Evolutionary conservation across 1,140 invertebrate species (phyloP).

Genomic region (Glossosoma conforme): DNA sequence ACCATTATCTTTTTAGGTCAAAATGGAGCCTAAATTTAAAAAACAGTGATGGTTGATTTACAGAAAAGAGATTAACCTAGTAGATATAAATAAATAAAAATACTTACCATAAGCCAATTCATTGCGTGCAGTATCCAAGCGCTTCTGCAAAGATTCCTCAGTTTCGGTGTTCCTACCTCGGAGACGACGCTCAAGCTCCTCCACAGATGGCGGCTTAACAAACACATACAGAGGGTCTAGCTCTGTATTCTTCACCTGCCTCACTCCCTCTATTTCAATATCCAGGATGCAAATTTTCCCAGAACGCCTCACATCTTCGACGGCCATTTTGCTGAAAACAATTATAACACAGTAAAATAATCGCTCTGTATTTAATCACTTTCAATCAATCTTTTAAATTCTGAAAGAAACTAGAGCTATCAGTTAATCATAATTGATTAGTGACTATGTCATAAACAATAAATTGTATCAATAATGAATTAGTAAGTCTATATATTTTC

Average conservation of each 20-base stretch:
- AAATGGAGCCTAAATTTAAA: no score
- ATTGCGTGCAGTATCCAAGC: slow-evolving; percentile 65
- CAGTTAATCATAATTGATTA: no score
- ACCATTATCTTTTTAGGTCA: no score
- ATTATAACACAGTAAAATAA: slow-evolving; percentile 4
- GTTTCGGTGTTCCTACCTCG: slow-evolving; percentile 80
- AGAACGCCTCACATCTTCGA: slow-evolving; percentile 69
- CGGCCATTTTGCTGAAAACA: slow-evolving; percentile 74
- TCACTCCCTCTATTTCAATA: slow-evolving; percentile 95
- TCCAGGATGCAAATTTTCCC: slow-evolving; percentile 93
- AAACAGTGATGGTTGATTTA: no score
- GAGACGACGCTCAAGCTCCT: slow-evolving; percentile 74
- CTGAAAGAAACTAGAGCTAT: no score
- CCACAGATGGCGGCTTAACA: slow-evolving; percentile 86
- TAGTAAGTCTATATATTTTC: no score
- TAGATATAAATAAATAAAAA: slow-evolving; percentile 12
- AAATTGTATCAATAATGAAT: no score
- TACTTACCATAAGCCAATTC: slow-evolving; percentile 81
- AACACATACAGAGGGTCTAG: slow-evolving; percentile 85
- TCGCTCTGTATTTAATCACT: no score
- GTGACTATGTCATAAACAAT: no score
- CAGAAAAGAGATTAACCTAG: no score
- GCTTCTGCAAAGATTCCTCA: slow-evolving; percentile 72
- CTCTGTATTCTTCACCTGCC: slow-evolving; percentile 79
- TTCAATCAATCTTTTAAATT: no score